Percentiles rank a stretch among this genome's conserved stretches.
Evolutionary conservation across 2,797 vertebrate species (phyloP).

Genomic region (Hapalemur alaotrensis): DNA sequence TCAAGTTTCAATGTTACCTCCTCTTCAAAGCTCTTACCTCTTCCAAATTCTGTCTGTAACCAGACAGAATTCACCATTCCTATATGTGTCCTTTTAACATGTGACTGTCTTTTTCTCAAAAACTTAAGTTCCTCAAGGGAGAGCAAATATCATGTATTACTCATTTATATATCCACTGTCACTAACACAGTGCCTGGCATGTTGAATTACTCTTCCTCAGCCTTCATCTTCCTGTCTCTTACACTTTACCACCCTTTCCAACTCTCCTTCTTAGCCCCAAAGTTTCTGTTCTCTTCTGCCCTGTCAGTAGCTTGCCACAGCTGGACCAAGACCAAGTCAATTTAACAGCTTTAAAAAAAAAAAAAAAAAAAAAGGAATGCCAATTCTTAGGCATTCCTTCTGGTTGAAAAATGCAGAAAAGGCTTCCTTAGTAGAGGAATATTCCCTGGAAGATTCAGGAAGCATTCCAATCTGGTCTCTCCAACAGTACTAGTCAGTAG

Average conservation of each 20-base stretch:
- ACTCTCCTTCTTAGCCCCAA: neutral
- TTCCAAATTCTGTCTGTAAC: neutral
- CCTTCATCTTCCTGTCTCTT: neutral
- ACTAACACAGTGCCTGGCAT: neutral
- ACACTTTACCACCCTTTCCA: neutral
- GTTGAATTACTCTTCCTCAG: neutral
- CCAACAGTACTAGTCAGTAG: neutral
- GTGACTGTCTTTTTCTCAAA: conserved; percentile 10
- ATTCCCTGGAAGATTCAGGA: neutral
- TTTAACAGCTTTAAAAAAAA: neutral
- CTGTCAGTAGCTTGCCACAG: conserved; percentile 1
- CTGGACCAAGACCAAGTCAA: neutral
- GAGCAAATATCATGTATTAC: neutral
- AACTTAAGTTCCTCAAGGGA: neutral
- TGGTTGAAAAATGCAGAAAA: conserved; percentile 4
- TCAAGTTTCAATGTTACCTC: neutral
- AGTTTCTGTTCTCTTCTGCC: conserved; percentile 1
- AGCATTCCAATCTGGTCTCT: neutral
- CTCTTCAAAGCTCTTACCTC: conserved; percentile 16
- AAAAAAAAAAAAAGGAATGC: neutral
- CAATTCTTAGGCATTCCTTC: neutral
- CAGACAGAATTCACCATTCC: neutral
- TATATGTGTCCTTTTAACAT: neutral
- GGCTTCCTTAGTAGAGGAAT: neutral
- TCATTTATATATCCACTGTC: neutral